Conservation (phyloP, 1,140 invertebrate genomes). For the Drosophila bocki region DNA sequence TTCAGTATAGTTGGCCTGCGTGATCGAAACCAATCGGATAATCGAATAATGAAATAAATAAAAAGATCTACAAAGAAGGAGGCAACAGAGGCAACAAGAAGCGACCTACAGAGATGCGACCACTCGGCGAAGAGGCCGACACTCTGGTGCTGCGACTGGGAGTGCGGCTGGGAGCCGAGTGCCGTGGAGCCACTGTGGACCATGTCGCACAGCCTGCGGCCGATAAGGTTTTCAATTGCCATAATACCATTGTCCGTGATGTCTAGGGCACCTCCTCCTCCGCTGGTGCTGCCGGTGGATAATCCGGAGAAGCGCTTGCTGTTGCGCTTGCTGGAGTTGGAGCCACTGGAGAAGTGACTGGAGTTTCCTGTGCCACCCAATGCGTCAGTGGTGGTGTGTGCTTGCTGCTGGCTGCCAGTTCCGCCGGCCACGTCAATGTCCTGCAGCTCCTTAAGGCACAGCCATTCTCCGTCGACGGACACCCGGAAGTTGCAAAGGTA, state of each 20-base stretch:
- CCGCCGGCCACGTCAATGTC: conserved; percentile 91
- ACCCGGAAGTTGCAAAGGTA: conserved; percentile 99
- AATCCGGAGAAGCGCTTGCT: conserved; percentile 75
- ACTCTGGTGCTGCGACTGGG: conserved; percentile 73
- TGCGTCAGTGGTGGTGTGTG: conserved; percentile 17
- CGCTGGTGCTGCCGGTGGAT: conserved; percentile 39
- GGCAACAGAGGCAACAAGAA: conserved; percentile 63
- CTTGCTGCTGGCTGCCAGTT: conserved; percentile 45
- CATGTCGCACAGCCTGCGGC: conserved; percentile 78
- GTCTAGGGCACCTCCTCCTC: conserved; percentile 31
- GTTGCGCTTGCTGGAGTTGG: conserved; percentile 57
- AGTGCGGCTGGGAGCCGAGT: conserved; percentile 65
- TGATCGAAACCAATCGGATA: not conserved
- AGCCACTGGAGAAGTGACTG: conserved; percentile 9
- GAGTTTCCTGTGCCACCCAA: conserved; percentile 8
- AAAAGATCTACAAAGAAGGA: conserved; percentile 46
- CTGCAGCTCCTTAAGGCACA: conserved; percentile 97
- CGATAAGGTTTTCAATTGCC: conserved; percentile 85
- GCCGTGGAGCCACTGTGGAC: conserved; percentile 70
- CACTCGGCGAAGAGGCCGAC: conserved; percentile 83
- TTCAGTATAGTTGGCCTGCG: not conserved
- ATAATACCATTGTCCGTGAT: conserved; percentile 85
- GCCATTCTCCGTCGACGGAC: conserved; percentile 98
- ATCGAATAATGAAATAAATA: conserved; percentile 8
- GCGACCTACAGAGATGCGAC: conserved; percentile 85